Evolutionary conservation across 2,113 vertebrate species (phyloP).

Genomic region (Silurus glanis): DNA sequence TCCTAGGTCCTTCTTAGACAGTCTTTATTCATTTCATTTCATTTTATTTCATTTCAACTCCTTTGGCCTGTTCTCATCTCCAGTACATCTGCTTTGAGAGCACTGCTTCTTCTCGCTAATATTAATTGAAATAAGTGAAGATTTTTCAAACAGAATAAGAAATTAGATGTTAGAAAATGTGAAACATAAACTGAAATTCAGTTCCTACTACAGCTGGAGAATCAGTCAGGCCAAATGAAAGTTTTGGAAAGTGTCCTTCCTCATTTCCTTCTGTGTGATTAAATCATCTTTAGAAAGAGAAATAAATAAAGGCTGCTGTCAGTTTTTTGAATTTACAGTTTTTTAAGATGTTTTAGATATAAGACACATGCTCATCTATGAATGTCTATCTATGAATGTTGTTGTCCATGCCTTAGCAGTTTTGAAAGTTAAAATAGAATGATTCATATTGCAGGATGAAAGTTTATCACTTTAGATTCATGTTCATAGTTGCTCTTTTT

Average conservation of each 20-base stretch:
- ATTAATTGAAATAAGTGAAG: slow-evolving; percentile 3
- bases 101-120: slow-evolving; percentile 9
- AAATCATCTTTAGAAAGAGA: background rate
- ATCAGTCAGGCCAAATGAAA: slow-evolving; percentile 31
- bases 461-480: background rate
- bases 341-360: background rate
- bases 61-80: background rate
- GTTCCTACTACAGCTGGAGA: slow-evolving; percentile 2
- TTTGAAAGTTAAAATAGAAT: slow-evolving; percentile 6
- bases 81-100: background rate
- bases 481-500: background rate
- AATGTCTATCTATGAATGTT: background rate
- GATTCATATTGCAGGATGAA: background rate
- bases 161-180: slow-evolving; percentile 39
- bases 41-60: background rate
- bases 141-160: slow-evolving; percentile 34
- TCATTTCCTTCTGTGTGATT: slow-evolving; percentile 16
- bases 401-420: background rate
- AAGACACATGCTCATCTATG: background rate
- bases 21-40: background rate
- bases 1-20: background rate
- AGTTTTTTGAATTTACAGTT: background rate
- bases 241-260: background rate
- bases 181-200: slow-evolving; percentile 13
- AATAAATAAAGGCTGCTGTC: slow-evolving; percentile 3